Base-by-base conservation (phyloP, 2,888 invertebrate genomes). In the Galeopsomyia nigrocyanea region DNA sequence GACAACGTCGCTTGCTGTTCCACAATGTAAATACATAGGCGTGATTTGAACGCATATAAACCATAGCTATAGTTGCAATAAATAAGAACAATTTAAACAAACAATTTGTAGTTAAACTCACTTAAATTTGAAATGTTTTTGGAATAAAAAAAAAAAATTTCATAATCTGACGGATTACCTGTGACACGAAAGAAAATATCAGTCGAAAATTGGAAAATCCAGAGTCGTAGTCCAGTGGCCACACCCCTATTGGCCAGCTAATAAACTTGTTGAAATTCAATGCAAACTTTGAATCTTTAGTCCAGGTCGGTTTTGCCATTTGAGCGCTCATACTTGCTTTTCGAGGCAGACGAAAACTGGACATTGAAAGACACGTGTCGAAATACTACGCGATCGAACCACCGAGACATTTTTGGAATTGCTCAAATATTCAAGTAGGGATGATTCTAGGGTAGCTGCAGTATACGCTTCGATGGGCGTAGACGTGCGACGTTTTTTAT, bases 1-100 rank as follows among this genome's bases (percentile, higher is more conserved):
- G 17, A 81, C 76, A n/a, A 78, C 71, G 39, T 80, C 79, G 13
- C 78, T 78, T n/a, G 78, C 74, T 51, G 79, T 76, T 1, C 79
- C 79, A 26, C 82, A 82, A 3, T 76, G 73, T 0, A 78, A 67
- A 17, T 71, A 76, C 13, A 77, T 73, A 68, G 80, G 79, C n/a
- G 67, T 68, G 2, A 75, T 58, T 56, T 78, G 78, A 17, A 75
- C 66, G 58, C 57, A 61, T 56, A 78, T 69, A 0, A 79, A 75
- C 46, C 74, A 68, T 14, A 77, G 31, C 80, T 82, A 26, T 55
- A 19, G 19, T 17, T 17, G 26, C 22, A 21, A 73, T 39, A 56
- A 51, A 53, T 68, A 66, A 66, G 10, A 16, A n/a, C 6, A 63
- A 53, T 21, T 50, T 62, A 31, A n/a, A 49, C 13, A 49, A 47